Base-by-base conservation (phyloP, 2,888 invertebrate genomes). In the Patella depressa region DNA sequence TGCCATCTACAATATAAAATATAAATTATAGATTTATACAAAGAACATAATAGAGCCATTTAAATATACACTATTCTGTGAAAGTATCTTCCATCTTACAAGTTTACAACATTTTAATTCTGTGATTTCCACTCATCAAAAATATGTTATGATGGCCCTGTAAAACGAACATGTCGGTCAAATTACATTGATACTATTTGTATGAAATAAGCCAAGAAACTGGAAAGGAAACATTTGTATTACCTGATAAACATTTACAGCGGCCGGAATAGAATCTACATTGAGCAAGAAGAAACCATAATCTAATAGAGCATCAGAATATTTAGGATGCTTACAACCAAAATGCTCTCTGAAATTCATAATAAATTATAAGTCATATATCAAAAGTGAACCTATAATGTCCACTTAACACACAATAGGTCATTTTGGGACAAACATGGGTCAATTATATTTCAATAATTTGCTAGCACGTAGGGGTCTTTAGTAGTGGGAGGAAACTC, bases 251-350 rank as follows among this genome's bases (percentile, higher is more conserved):
- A 96, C 95, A 80, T 94, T 93, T n/a, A 97, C 96, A 88, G 96
- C 96, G 89, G 96, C 95, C 82, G 94, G 93, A 83, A 96, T 95
- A 76, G 95, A 95, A 93, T 98, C 98, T 75, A 96, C 95, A 92
- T 97, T 97, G 85, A 97, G 93, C 87, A 97, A 93, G 91, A 96
- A 97, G 93, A 96, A 97, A 82, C 96, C 98, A 91, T 96, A 96
- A 93, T 97, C 97, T 84, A 96, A 93, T 79, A 98, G 93, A 70
- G 96, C 95, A 91, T 96, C 96, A 45, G 97, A 95, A 91, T 95
- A 95, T 87, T 95, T 95, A 77, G 96, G 96, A 93, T 96, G 96
- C n/a, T 93, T 91, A 45, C 93, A 80, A 24, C 92, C 92, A 88
- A 92, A 92, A 57, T 89, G 85, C 77, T 92, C 92, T 79, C 94